A percentile compares a stretch with the other conserved stretches of the same genome.
phyloP scores from a whole-genome alignment of 2,797 vertebrate species.

The Salmo trutta region DNA sequence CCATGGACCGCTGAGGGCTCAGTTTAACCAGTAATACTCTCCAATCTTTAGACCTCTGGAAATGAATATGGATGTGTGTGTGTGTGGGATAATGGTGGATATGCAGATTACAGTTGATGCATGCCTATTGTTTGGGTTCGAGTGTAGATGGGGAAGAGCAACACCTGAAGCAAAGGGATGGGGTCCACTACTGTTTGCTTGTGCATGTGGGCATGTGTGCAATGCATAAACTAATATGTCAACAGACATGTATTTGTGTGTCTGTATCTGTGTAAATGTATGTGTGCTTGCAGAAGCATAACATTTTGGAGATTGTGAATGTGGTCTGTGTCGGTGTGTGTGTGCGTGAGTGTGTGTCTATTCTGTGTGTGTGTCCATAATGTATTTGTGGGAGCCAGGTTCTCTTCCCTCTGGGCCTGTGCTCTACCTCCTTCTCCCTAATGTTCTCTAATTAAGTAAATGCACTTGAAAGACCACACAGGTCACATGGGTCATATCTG shows the following conservation, averaged over 20 bases:
- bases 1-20: conserved; percentile 46
- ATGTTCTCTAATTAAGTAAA: conserved; percentile 56
- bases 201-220: conserved; percentile 9
- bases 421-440: conserved; percentile 1
- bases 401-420: neutral
- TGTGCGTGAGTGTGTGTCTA: neutral
- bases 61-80: conserved; percentile 37
- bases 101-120: neutral
- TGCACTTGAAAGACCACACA: conserved; percentile 51
- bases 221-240: neutral
- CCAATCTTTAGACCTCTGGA: conserved; percentile 40
- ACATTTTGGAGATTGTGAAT: neutral
- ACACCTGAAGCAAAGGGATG: conserved; percentile 23
- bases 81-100: conserved; percentile 60
- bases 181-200: conserved; percentile 4
- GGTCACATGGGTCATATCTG: conserved; percentile 9
- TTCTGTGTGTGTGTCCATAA: conserved; percentile 1
- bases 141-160: neutral
- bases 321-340: conserved; percentile 3
- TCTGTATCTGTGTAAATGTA: conserved; percentile 4
- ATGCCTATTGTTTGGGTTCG: neutral
- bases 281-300: neutral
- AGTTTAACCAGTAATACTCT: conserved; percentile 56
- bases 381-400: conserved; percentile 4
- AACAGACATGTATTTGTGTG: neutral